Conservation (phyloP, 2,113 vertebrate genomes). For the Nothobranchius furzeri region DNA sequence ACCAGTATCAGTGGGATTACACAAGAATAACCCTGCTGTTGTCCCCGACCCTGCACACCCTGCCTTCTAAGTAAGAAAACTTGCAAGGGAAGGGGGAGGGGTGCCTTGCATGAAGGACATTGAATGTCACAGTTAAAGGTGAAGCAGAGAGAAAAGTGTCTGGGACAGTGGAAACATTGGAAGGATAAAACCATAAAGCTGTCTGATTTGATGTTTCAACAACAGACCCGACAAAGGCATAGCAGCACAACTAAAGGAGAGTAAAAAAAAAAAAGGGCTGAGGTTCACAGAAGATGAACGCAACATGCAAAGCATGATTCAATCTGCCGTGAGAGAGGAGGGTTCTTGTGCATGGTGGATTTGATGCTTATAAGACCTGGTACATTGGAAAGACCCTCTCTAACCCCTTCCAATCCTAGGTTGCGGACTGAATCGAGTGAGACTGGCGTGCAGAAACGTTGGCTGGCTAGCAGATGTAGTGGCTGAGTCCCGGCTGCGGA, state of each 20-base stretch:
- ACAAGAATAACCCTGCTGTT: conserved; percentile 31
- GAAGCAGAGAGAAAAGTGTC: background rate
- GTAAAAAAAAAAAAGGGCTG: background rate
- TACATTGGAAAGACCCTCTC: conserved; percentile 35
- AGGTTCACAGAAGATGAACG: conserved; percentile 15
- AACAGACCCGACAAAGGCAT: conserved; percentile 1
- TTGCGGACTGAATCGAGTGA: conserved; percentile 32
- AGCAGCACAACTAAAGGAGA: background rate
- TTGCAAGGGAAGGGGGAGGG: conserved; percentile 11
- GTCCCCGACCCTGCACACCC: conserved; percentile 27
- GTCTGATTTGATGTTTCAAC: conserved; percentile 1
- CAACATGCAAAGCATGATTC: conserved; percentile 32
- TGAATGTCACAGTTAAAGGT: conserved; percentile 10
- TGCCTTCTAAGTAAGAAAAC: conserved; percentile 43
- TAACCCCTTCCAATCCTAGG: conserved; percentile 37
- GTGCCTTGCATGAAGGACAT: conserved; percentile 12
- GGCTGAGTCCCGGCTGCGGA: conserved; percentile 65
- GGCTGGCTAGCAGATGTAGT: conserved; percentile 73
- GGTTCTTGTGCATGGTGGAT: conserved; percentile 43
- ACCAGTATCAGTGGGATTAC: conserved; percentile 53
- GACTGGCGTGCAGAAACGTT: conserved; percentile 53
- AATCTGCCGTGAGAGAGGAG: conserved; percentile 50
- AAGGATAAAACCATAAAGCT: conserved; percentile 1
- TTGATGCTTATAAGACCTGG: conserved; percentile 40
- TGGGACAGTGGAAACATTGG: conserved; percentile 5